phyloP scores from a whole-genome alignment of 2,797 vertebrate species.

The Amblyraja radiata region DNA sequence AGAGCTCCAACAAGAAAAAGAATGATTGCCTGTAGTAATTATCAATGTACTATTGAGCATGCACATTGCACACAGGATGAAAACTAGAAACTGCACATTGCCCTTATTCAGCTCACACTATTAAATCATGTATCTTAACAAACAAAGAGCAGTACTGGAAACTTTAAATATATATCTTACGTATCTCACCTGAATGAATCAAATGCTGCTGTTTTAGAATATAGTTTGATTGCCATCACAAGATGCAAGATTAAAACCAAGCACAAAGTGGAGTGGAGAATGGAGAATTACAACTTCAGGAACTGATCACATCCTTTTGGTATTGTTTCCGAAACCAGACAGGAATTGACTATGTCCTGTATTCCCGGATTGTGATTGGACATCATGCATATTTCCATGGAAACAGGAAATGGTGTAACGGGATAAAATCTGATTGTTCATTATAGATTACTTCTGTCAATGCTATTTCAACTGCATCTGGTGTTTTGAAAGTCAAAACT shows the following conservation, averaged over 20 bases:
- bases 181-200: constrained; percentile 12
- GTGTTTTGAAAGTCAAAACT: neutral
- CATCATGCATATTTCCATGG: constrained; percentile 63
- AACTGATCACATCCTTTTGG: constrained; percentile 36
- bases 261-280: neutral
- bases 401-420: constrained; percentile 68
- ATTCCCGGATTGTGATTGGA: constrained; percentile 49
- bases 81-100: neutral
- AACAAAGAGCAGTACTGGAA: neutral
- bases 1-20: too few relatives aligned
- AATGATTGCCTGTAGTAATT: neutral
- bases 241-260: neutral
- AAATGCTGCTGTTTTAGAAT: neutral
- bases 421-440: constrained; percentile 65
- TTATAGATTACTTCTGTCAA: constrained; percentile 59
- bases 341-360: constrained; percentile 61
- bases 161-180: neutral
- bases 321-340: constrained; percentile 42
- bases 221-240: neutral
- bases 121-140: neutral
- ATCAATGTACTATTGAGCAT: neutral
- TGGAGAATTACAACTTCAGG: constrained; percentile 28
- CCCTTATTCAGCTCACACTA: neutral
- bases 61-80: neutral
- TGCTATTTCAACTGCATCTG: constrained; percentile 50